Evolutionary conservation across 2,888 invertebrate genomes (phyloP).

Genomic region (Drosophila tripunctata): DNA sequence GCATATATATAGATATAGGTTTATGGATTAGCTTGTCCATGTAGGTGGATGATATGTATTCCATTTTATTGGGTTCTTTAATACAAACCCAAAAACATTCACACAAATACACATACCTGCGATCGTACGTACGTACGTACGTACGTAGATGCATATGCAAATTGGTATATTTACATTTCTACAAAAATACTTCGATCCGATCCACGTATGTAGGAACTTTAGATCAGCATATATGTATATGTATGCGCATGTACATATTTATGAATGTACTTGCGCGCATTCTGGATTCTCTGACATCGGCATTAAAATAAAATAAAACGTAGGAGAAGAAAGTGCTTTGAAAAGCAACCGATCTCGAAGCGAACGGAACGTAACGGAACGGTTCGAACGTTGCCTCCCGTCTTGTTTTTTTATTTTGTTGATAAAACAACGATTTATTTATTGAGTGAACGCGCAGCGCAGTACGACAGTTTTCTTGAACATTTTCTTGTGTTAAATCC

Average conservation of each 20-base stretch:
- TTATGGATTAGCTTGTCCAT: not conserved
- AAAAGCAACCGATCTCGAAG: conserved; percentile 37
- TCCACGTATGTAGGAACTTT: conserved; percentile 11
- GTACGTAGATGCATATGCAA: conserved; percentile 1
- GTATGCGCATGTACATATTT: conserved; percentile 17
- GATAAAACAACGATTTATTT: not conserved
- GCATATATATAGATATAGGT: not conserved
- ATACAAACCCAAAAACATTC: not conserved
- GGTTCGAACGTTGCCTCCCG: conserved; percentile 1
- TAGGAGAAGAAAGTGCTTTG: conserved; percentile 38
- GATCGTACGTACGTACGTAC: not conserved
- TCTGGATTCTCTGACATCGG: conserved; percentile 36
- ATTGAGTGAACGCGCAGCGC: too few species aligned
- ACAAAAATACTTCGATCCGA: not conserved
- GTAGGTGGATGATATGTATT: not conserved
- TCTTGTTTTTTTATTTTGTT: not conserved
- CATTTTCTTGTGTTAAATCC: too few species aligned
- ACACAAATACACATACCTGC: not conserved
- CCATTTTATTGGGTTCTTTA: not conserved
- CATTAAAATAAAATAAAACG: conserved; percentile 52
- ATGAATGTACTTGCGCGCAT: conserved; percentile 35
- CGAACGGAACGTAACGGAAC: conserved; percentile 18
- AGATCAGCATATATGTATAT: conserved; percentile 6
- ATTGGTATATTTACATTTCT: not conserved
- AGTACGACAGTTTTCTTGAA: not conserved